Evolutionary conservation across 2,797 vertebrate genomes (phyloP).

Genomic region (Spheniscus humboldti): DNA sequence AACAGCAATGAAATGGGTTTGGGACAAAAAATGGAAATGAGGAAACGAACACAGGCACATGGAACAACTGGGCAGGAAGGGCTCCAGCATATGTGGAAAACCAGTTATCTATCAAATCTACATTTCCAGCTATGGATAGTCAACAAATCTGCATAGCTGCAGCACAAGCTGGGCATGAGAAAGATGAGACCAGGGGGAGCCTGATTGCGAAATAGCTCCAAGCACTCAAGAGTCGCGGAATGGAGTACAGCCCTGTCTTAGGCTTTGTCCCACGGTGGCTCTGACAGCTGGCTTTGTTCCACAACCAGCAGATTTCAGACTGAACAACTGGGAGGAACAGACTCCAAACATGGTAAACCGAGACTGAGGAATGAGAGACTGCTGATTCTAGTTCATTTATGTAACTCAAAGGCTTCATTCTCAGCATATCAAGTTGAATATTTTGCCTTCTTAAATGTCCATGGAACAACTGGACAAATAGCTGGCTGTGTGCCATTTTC

Average conservation of each 20-base stretch:
- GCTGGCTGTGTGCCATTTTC: not conserved
- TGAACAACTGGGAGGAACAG: not conserved
- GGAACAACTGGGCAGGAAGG: not conserved
- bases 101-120: not conserved
- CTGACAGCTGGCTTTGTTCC: not conserved
- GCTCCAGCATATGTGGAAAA: not conserved
- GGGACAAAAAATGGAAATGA: not conserved
- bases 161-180: not conserved
- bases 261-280: not conserved
- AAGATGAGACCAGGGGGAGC: not conserved
- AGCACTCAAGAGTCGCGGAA: not conserved
- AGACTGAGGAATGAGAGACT: not conserved
- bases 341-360: not conserved
- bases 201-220: not conserved
- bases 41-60: not conserved
- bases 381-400: not conserved
- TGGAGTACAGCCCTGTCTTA: not conserved
- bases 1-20: not conserved
- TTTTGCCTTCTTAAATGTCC: not conserved
- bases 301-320: not conserved
- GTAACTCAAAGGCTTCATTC: not conserved
- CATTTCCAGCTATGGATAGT: not conserved
- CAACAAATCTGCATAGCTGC: not conserved
- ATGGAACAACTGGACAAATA: not conserved
- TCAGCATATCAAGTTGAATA: not conserved